Evolutionary conservation across 2,797 vertebrate genomes (phyloP).

Genomic region (Coilia nasus): DNA sequence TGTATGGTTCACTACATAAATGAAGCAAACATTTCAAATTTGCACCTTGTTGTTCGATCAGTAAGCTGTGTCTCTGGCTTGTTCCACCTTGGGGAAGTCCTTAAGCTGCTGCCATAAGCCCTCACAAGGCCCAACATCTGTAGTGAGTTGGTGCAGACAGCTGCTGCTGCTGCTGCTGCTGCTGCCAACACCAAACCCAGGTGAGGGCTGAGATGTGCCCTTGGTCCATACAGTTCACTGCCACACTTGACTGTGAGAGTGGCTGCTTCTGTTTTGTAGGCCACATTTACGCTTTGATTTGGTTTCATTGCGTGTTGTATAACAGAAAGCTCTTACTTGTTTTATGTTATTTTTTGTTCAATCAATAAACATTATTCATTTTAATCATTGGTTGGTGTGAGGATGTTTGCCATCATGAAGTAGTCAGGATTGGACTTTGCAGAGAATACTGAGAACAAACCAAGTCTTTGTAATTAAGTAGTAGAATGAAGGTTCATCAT

Average conservation of each 20-base stretch:
- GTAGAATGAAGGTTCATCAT: not conserved
- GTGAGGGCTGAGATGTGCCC: no score
- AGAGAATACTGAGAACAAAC: not conserved
- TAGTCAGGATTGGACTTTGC: not conserved
- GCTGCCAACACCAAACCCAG: no score
- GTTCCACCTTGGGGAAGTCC: not conserved
- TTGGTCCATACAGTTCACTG: no score
- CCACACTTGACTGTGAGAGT: slow-evolving; percentile 19
- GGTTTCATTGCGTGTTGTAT: not conserved
- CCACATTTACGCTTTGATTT: slow-evolving; percentile 14
- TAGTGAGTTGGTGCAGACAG: not conserved
- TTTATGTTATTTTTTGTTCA: not conserved
- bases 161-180: no score
- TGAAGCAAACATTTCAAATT: no score
- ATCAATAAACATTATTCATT: slow-evolving; percentile 16
- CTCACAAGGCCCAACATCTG: not conserved
- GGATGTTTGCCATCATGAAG: no score
- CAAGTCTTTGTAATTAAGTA: not conserved
- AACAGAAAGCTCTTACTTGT: slow-evolving; percentile 10
- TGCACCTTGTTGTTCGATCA: not conserved
- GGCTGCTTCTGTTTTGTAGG: not conserved
- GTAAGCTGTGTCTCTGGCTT: not conserved
- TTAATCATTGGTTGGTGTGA: not conserved
- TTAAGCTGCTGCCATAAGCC: not conserved
- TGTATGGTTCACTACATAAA: no score